Conservation (phyloP, 2,888 invertebrate species). For the Helleia helle region DNA sequence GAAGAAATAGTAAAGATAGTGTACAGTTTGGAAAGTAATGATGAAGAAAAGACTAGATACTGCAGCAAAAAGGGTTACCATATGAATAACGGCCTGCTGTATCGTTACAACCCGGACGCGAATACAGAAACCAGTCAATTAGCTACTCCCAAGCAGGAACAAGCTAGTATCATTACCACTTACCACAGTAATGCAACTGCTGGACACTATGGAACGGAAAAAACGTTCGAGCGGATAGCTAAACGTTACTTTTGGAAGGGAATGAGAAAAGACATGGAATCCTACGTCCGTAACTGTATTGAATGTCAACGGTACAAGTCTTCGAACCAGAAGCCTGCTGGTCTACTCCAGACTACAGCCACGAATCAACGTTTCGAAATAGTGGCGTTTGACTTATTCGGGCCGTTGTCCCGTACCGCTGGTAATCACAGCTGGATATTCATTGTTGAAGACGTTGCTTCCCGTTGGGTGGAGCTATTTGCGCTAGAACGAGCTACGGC, state of each 20-base stretch:
- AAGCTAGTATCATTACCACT: slow-evolving; percentile 17
- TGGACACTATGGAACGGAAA: slow-evolving; percentile 26
- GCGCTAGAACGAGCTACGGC: slow-evolving; percentile 27
- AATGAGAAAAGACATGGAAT: slow-evolving; percentile 16
- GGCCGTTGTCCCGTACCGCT: slow-evolving; percentile 15
- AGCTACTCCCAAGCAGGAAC: slow-evolving; percentile 24
- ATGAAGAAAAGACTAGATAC: too few relatives aligned
- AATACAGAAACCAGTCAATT: slow-evolving; percentile 22
- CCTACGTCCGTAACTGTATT: slow-evolving; percentile 13
- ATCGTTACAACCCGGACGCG: slow-evolving; percentile 16
- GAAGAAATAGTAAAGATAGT: slow-evolving; percentile 8
- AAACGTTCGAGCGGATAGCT: slow-evolving; percentile 12
- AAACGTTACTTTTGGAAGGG: slow-evolving; percentile 19
- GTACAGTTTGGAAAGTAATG: too few relatives aligned
- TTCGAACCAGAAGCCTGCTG: slow-evolving; percentile 18
- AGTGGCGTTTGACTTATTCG: slow-evolving; percentile 20
- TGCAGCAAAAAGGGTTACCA: slow-evolving; percentile 26
- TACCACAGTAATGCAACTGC: slow-evolving; percentile 22
- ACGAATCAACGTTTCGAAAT: slow-evolving; percentile 17
- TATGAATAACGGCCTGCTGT: slow-evolving; percentile 24
- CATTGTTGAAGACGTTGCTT: slow-evolving; percentile 19
- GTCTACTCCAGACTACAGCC: slow-evolving; percentile 17
- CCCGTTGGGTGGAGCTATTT: slow-evolving; percentile 34
- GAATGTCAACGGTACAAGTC: slow-evolving; percentile 19
- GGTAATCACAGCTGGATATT: slow-evolving; percentile 17